Evolutionary conservation across 1,140 invertebrate genomes (phyloP).

Genomic region (Hydropsyche tenuis): DNA sequence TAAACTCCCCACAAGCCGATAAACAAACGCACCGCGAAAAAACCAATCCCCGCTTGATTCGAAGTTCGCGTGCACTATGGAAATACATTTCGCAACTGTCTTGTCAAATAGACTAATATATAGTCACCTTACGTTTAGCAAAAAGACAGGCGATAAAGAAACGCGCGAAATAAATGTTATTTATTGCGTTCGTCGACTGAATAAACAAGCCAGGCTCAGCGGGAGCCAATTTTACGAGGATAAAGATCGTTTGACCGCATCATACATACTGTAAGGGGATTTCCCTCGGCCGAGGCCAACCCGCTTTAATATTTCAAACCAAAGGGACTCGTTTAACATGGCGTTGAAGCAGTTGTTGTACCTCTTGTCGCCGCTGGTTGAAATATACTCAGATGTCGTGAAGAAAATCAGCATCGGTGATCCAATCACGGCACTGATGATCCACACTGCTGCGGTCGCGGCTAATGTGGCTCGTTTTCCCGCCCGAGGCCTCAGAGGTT

Average conservation of each 20-base stretch:
- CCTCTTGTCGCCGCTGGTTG: conserved; percentile 66
- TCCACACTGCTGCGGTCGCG: conserved; percentile 84
- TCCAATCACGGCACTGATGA: conserved; percentile 73
- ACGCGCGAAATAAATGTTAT: conserved; percentile 5
- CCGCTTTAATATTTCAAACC: conserved; percentile 20
- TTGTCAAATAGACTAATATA: conserved; percentile 12
- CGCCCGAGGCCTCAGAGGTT: conserved; percentile 84
- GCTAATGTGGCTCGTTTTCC: conserved; percentile 81
- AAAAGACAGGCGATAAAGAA: not conserved
- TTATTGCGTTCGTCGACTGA: conserved; percentile 11
- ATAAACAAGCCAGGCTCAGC: not conserved
- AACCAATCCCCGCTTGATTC: too few species aligned
- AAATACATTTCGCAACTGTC: not conserved
- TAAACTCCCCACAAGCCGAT: too few species aligned
- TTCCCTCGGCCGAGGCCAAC: not conserved
- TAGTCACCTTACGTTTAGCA: not conserved
- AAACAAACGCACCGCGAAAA: too few species aligned
- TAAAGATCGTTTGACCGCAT: conserved; percentile 11
- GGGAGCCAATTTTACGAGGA: not conserved
- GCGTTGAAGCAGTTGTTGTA: too few species aligned
- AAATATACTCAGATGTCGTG: conserved; percentile 67
- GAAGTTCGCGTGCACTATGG: too few species aligned
- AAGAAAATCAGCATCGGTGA: conserved; percentile 85
- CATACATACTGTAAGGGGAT: not conserved
- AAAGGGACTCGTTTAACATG: too few species aligned